These are phyloP conservation scores for Neoscelio sp. DNA, from an alignment of 2,888 invertebrate species.

Conservation along the genomic window DNA sequence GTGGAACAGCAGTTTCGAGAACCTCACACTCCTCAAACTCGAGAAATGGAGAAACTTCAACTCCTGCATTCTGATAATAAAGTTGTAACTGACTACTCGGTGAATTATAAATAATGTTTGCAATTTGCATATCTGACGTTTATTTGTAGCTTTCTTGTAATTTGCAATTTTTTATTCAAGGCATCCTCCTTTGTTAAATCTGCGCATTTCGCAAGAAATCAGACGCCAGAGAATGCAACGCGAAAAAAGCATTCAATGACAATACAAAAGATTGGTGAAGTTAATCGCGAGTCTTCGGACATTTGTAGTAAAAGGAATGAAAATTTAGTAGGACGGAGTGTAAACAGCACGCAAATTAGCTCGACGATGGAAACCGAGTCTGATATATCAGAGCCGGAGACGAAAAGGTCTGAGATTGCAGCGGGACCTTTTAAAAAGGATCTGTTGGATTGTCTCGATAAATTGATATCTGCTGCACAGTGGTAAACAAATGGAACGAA, in stretches of 20 bases:
- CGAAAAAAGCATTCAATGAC: conserved; percentile 19
- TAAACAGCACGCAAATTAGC: conserved; percentile 52
- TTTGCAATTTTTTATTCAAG: conserved; percentile 32
- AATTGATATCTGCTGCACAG: conserved; percentile 75
- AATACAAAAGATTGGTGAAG: conserved; percentile 23
- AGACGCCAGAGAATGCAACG: too few relatives aligned
- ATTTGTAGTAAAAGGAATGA: conserved; percentile 32
- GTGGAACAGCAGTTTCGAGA: conserved; percentile 86
- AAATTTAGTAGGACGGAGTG: conserved; percentile 45
- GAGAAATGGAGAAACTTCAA: conserved; percentile 73
- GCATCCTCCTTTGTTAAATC: conserved; percentile 30
- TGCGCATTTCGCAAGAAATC: conserved; percentile 19
- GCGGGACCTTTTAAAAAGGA: conserved; percentile 74
- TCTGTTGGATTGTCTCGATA: conserved; percentile 74
- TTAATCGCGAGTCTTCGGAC: conserved; percentile 19
- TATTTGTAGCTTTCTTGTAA: conserved; percentile 28
- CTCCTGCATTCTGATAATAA: conserved; percentile 77
- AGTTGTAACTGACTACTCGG: conserved; percentile 19
- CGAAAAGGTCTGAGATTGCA: conserved; percentile 59
- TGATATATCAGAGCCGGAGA: conserved; percentile 43
- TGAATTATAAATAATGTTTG: conserved; percentile 39
- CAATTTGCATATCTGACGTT: conserved; percentile 47
- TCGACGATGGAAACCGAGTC: conserved; percentile 38
- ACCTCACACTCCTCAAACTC: conserved; percentile 75
- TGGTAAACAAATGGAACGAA: conserved; percentile 80